Base-by-base conservation (phyloP, 2,888 invertebrate species). In the Dusona sp. region DNA sequence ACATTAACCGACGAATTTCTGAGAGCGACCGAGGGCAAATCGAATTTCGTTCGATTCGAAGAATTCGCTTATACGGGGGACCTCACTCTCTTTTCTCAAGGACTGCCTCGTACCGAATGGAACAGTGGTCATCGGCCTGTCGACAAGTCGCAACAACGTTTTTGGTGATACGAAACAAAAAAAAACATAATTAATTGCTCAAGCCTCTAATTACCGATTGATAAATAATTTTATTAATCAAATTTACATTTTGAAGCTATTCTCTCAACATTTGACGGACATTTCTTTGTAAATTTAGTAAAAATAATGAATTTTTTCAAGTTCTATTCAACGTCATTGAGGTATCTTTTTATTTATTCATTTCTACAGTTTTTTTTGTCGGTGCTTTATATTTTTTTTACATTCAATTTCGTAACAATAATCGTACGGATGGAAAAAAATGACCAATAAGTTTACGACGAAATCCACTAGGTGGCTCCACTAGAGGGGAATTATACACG, bases 31-130 rank as follows among this genome's bases (percentile, higher is more conserved):
- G 75, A 65, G 81, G 73, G 61, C 81, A 79, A 81, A 57, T 77
- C 81, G 85, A 83, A 85, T 87, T 88, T 87, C 79, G 81, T 79
- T 83, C 80, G 79, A 83, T 88, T 85, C 87, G 81, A 83, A 75
- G 85, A 87, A 88, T 72, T 84, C 72, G 74, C 73, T 81, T 61
- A 45, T 65, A 73, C 74, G 19, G 42, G 57, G 48, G 61, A 61
- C 83, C 83, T 72, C 65, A 54, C 48, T 78, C 70, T 75, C 65
- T 70, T 68, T 68, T 75, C 64, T 80, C 75, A 80, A 84, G 81
- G 81, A 81, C 74, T 61, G 68, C 29, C 22, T 70, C 64, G 36
- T 33, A 78, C 45, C 78, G 57, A 73, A 25, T 48, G 54, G 45
- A n/a, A 45, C 29, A 65, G 74, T 75, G 75, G 82, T 65, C 74